phyloP scores from a whole-genome alignment of 2,888 invertebrate species.

The Pheosia gnoma region DNA sequence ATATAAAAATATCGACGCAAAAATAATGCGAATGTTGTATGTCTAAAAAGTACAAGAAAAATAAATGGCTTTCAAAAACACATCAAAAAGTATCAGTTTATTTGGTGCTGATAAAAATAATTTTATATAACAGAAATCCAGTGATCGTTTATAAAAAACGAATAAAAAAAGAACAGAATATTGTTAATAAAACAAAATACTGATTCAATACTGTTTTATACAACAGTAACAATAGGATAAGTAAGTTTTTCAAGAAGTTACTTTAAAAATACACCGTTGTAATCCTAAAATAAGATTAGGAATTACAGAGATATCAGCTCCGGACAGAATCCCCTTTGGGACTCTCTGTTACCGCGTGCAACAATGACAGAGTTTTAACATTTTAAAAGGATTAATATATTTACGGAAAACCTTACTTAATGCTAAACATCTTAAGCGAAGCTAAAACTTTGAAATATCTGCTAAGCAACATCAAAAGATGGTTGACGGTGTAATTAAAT shows the following conservation, averaged over 20 bases:
- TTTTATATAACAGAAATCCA: no score
- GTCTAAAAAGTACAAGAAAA: conserved; percentile 5
- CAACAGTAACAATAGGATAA: conserved; percentile 14
- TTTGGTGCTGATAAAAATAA: conserved; percentile 13
- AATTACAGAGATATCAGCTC: conserved; percentile 29
- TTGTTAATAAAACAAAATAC: neutral
- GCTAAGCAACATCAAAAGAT: conserved; percentile 14
- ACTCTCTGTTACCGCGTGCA: conserved; percentile 37
- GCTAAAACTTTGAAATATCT: conserved; percentile 34
- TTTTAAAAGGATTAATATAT: conserved; percentile 64
- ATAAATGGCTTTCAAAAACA: conserved; percentile 20
- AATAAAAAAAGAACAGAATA: neutral
- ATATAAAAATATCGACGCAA: neutral
- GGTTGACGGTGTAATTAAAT: neutral
- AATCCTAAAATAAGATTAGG: conserved; percentile 53
- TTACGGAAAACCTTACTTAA: conserved; percentile 45
- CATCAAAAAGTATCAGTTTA: conserved; percentile 21
- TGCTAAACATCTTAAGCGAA: conserved; percentile 40
- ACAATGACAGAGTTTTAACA: conserved; percentile 53
- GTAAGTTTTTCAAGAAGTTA: conserved; percentile 27
- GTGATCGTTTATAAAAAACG: no score
- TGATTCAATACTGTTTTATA: conserved; percentile 15
- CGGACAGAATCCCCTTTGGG: conserved; percentile 35
- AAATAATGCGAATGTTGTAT: neutral
- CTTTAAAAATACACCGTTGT: conserved; percentile 35